Conservation (phyloP, 2,113 vertebrate genomes). For the Emydura subglobosa region DNA sequence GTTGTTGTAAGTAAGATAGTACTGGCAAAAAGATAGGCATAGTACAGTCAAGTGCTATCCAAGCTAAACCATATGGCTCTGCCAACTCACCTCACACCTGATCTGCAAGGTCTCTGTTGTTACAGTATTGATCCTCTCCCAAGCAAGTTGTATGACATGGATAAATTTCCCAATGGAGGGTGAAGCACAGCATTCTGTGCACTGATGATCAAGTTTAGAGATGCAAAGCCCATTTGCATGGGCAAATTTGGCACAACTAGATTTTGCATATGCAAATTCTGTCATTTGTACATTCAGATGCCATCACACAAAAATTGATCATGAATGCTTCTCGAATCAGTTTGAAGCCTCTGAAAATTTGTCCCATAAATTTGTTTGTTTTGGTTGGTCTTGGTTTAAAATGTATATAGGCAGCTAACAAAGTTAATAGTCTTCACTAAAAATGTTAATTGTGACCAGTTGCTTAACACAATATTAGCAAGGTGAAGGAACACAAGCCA, state of each 20-base stretch:
- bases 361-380: not conserved
- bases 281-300: accelerated
- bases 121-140: not conserved
- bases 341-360: not conserved
- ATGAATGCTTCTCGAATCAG: not conserved
- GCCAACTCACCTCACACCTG: not conserved
- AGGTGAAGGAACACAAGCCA: not conserved
- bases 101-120: not conserved
- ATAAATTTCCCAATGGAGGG: not conserved
- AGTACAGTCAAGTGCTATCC: accelerated
- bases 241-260: accelerated
- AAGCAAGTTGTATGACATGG: not conserved
- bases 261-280: accelerated
- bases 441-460: not conserved
- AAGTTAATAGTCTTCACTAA: not conserved
- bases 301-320: accelerated
- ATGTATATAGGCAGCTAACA: not conserved
- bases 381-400: not conserved
- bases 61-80: not conserved
- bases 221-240: accelerated
- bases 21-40: not conserved
- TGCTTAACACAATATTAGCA: not conserved
- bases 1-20: not conserved
- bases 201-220: accelerated
- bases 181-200: not conserved